phyloP scores from a whole-genome alignment of 2,113 vertebrate genomes.

The Paratilapia polleni region DNA sequence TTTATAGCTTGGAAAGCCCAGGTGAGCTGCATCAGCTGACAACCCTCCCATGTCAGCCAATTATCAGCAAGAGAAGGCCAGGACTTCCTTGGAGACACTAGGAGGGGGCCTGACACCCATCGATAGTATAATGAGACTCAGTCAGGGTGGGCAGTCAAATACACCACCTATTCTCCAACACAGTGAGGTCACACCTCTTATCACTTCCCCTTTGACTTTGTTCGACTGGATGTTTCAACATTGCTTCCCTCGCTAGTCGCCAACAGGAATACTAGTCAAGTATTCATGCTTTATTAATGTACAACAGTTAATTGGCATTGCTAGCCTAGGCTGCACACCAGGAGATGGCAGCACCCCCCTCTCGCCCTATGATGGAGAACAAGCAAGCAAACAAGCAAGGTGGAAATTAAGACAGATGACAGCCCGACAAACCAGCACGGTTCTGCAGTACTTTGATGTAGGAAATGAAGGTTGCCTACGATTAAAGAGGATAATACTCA shows the following conservation, averaged over 20 bases:
- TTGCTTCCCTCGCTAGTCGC: accelerated
- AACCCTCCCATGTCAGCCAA: not conserved
- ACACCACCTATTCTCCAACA: not conserved
- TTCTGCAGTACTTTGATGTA: no score
- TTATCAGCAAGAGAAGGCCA: not conserved
- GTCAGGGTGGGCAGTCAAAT: not conserved
- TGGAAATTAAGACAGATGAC: not conserved
- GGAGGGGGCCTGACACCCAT: not conserved
- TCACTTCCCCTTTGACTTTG: not conserved
- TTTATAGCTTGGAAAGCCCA: not conserved
- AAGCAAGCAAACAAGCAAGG: not conserved
- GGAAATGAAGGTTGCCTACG: no score
- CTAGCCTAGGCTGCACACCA: not conserved
- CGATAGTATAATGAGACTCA: conserved; percentile 31
- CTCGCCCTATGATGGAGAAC: no score
- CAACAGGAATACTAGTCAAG: not conserved
- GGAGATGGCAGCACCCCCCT: accelerated
- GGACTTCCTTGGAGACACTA: not conserved
- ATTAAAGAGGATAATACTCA: not conserved
- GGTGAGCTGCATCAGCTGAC: not conserved
- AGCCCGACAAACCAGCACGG: no score
- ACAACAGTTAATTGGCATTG: no score
- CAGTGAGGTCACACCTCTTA: conserved; percentile 22
- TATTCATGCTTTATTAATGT: no score
- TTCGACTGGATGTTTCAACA: not conserved